These are phyloP conservation scores for Colletes gigas DNA, from an alignment of 1,140 invertebrate genomes.

Conservation along the genomic window DNA sequence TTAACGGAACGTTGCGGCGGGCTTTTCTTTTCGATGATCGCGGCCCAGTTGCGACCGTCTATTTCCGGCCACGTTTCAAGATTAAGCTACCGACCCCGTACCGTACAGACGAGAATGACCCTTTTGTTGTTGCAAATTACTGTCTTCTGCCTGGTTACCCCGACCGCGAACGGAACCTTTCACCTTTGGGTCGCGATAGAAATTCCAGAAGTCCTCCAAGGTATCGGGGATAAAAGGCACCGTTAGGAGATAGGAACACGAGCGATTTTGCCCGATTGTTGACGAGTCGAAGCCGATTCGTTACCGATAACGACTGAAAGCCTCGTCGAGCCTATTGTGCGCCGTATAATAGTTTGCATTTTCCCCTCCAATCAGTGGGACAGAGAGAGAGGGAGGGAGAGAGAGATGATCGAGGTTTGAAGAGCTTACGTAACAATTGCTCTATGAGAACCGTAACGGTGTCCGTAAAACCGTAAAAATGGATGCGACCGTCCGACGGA, in stretches of 20 bases:
- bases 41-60: too few relatives aligned
- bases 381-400: not conserved
- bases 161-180: not conserved
- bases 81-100: not conserved
- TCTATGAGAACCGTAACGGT: constrained; percentile 33
- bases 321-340: constrained; percentile 55
- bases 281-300: constrained; percentile 53
- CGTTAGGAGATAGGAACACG: constrained; percentile 9
- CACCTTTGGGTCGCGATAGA: constrained; percentile 22
- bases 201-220: constrained; percentile 39
- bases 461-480: constrained; percentile 24
- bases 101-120: constrained; percentile 33
- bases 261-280: constrained; percentile 55
- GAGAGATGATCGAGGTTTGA: not conserved
- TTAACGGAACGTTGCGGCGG: not conserved
- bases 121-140: constrained; percentile 64
- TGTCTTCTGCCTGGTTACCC: not conserved
- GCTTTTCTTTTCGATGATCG: not conserved
- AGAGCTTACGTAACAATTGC: constrained; percentile 26
- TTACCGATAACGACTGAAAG: constrained; percentile 65
- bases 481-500: constrained; percentile 6
- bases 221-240: constrained; percentile 43
- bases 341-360: constrained; percentile 55
- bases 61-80: not conserved
- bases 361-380: not conserved